Percentiles rank a stretch among this genome's conserved stretches.
These are phyloP conservation scores for Apostichopus parvimensis DNA, from an alignment of 35 echinoderm and acorn worm species.

Conservation along the genomic window DNA sequence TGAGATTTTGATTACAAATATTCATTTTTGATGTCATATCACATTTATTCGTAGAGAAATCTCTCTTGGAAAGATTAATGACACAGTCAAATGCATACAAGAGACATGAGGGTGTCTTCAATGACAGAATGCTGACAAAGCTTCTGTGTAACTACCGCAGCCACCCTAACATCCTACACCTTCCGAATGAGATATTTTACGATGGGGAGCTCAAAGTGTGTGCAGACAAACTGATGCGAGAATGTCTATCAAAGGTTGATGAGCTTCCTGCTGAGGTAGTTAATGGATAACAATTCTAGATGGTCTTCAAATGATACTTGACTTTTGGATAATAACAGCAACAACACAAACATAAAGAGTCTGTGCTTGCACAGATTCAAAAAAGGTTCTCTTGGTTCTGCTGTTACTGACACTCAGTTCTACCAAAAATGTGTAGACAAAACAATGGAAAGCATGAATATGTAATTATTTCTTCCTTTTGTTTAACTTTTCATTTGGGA, in stretches of 20 bases:
- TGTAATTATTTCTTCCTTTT: no score
- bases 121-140: conserved; percentile 77
- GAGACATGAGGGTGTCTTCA: conserved; percentile 52
- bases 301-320: no score
- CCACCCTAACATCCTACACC: conserved; percentile 73
- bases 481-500: no score
- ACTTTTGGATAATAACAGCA: no score
- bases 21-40: neutral
- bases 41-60: neutral
- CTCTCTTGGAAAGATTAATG: conserved; percentile 75
- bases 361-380: no score
- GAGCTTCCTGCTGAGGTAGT: conserved; percentile 73
- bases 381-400: no score
- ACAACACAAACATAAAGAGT: no score
- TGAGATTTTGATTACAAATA: no score
- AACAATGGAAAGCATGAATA: no score
- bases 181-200: conserved; percentile 87
- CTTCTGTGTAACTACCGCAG: conserved; percentile 86
- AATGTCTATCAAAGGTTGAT: conserved; percentile 49
- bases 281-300: neutral
- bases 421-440: no score
- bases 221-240: conserved; percentile 69
- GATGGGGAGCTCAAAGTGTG: conserved; percentile 70
- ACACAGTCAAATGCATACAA: conserved; percentile 40
- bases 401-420: no score